Conservation (phyloP, 1,140 invertebrate species). For the Aradophagus sp. region DNA sequence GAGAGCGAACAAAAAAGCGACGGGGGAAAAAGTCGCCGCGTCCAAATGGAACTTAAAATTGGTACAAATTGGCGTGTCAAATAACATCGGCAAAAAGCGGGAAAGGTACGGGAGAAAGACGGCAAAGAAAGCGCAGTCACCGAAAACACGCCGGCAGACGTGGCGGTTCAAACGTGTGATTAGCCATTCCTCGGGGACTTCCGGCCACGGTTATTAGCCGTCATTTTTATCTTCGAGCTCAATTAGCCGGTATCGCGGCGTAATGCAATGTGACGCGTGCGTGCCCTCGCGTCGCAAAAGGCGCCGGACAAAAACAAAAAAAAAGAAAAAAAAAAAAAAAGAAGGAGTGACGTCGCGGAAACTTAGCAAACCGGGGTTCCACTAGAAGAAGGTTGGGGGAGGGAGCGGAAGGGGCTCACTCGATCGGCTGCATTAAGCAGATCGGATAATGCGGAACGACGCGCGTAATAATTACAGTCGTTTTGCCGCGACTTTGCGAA, state of each 20-base stretch:
- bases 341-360: slow-evolving; percentile 2
- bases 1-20: slow-evolving; percentile 3
- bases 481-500: slow-evolving; percentile 18
- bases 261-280: slow-evolving; percentile 72
- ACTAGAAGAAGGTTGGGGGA: neutral
- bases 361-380: neutral
- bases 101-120: slow-evolving; percentile 22
- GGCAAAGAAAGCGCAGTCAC: slow-evolving; percentile 39
- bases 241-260: slow-evolving; percentile 73
- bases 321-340: too few species aligned
- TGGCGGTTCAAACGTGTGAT: slow-evolving; percentile 64
- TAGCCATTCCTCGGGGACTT: slow-evolving; percentile 66
- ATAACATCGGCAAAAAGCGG: slow-evolving; percentile 45
- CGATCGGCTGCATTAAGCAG: slow-evolving; percentile 49
- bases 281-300: slow-evolving; percentile 40
- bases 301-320: slow-evolving; percentile 14
- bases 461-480: slow-evolving; percentile 58
- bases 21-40: too few species aligned
- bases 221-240: slow-evolving; percentile 74
- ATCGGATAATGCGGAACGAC: slow-evolving; percentile 56
- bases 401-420: slow-evolving; percentile 23
- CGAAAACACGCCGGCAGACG: slow-evolving; percentile 44
- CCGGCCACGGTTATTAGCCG: slow-evolving; percentile 70
- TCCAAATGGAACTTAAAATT: slow-evolving; percentile 44
- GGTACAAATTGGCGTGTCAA: slow-evolving; percentile 54